Percentiles rank a stretch among this genome's conserved stretches.
These are phyloP conservation scores for Brenthis hecate DNA, from an alignment of 2,888 invertebrate species.

Conservation along the genomic window DNA sequence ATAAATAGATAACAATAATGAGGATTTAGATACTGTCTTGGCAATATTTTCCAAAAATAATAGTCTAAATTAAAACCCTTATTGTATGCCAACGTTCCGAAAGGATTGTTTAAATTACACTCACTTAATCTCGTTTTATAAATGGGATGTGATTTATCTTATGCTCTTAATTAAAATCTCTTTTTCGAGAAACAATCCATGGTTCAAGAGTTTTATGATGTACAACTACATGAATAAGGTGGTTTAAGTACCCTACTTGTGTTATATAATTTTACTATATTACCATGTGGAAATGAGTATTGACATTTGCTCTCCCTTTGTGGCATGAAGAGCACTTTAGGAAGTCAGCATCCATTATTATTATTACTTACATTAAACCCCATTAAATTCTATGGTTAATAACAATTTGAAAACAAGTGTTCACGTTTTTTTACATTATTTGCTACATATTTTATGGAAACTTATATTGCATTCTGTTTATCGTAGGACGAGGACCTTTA, in stretches of 20 bases:
- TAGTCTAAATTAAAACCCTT: slow-evolving; percentile 20
- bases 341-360: slow-evolving; percentile 16
- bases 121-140: slow-evolving; percentile 35
- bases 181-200: slow-evolving; percentile 26
- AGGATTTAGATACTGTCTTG: neutral
- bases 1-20: slow-evolving; percentile 12
- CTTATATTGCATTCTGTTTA: too few relatives aligned
- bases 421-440: neutral
- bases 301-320: slow-evolving; percentile 11
- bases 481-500: too few relatives aligned
- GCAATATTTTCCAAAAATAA: slow-evolving; percentile 18
- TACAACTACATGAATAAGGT: slow-evolving; percentile 22
- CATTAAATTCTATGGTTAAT: slow-evolving; percentile 1
- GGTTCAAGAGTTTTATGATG: slow-evolving; percentile 24
- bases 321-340: slow-evolving; percentile 16
- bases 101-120: slow-evolving; percentile 40
- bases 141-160: slow-evolving; percentile 39
- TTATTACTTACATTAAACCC: slow-evolving; percentile 17
- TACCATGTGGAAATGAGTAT: slow-evolving; percentile 15
- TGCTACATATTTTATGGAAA: neutral
- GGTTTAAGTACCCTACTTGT: slow-evolving; percentile 11
- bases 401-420: neutral
- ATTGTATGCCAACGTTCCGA: slow-evolving; percentile 16
- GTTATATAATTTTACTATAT: slow-evolving; percentile 10
- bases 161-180: slow-evolving; percentile 36